Evolutionary conservation across 2,888 invertebrate genomes (phyloP).

Genomic region (Eristalinus sepulchralis): DNA sequence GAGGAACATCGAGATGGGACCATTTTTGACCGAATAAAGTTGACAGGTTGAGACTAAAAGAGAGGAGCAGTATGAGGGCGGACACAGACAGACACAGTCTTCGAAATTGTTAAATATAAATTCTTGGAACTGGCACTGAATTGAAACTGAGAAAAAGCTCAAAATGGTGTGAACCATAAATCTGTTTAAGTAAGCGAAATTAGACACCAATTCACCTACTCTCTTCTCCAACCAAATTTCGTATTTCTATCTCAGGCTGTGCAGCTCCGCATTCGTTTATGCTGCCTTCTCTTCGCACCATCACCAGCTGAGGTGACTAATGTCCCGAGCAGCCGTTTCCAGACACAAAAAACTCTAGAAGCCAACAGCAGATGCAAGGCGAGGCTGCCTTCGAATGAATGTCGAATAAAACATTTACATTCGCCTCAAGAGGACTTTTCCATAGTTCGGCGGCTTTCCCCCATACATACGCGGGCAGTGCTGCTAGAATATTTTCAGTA

Average conservation of each 20-base stretch:
- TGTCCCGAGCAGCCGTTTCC: constrained; percentile 1
- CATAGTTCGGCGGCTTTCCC: constrained; percentile 9
- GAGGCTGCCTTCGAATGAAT: constrained; percentile 35
- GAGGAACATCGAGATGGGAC: background rate
- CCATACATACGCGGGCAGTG: background rate
- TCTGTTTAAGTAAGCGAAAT: no score
- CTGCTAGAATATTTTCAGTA: background rate
- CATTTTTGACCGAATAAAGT: background rate
- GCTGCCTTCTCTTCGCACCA: background rate
- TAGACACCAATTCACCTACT: no score
- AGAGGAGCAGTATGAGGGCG: no score
- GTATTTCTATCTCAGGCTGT: background rate
- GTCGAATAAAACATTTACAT: constrained; percentile 63
- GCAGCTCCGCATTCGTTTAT: constrained; percentile 18
- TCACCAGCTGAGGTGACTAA: constrained; percentile 20
- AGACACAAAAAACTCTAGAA: constrained; percentile 18
- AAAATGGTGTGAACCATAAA: no score
- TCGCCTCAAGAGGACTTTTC: constrained; percentile 46
- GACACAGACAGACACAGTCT: no score
- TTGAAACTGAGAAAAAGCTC: no score
- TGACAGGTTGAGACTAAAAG: no score
- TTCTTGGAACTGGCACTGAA: no score
- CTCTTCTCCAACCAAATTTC: no score
- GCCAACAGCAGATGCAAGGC: background rate
- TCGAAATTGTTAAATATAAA: no score